phyloP scores from a whole-genome alignment of 1,140 invertebrate genomes.

The Pogonomyrmex barbatus region DNA sequence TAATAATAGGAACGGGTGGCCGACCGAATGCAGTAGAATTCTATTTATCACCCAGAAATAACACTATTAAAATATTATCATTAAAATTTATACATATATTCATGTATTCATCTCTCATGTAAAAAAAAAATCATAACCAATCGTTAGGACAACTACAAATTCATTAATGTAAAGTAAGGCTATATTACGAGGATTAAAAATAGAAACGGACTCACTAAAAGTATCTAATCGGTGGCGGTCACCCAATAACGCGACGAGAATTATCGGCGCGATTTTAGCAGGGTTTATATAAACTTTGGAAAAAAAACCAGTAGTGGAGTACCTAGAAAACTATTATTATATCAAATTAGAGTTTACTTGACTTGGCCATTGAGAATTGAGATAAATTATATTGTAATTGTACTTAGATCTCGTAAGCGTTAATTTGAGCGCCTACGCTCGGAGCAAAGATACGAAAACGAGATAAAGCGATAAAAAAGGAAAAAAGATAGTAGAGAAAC shows the following conservation, averaged over 20 bases:
- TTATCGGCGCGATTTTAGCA: constrained; percentile 69
- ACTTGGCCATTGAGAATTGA: constrained; percentile 80
- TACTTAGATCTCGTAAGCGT: constrained; percentile 62
- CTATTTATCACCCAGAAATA: constrained; percentile 34
- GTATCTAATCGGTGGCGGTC: constrained; percentile 12
- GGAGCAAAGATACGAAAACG: constrained; percentile 5
- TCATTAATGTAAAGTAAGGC: constrained; percentile 16
- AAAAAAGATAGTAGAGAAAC: constrained; percentile 47
- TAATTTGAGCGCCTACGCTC: constrained; percentile 37
- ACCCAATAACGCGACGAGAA: background rate
- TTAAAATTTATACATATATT: constrained; percentile 46
- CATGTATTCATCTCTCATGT: constrained; percentile 43
- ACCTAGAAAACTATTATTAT: constrained; percentile 65
- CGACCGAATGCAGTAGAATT: constrained; percentile 30
- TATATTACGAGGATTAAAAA: constrained; percentile 14
- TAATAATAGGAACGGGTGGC: constrained; percentile 25
- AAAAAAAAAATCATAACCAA: constrained; percentile 42
- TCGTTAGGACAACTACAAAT: constrained; percentile 11
- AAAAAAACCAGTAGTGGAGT: constrained; percentile 49
- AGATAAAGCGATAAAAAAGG: constrained; percentile 19
- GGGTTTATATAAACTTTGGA: constrained; percentile 76
- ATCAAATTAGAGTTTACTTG: constrained; percentile 75
- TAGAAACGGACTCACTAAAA: background rate
- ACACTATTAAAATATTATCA: constrained; percentile 19
- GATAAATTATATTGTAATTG: constrained; percentile 75